Base-by-base conservation (phyloP, 2,113 vertebrate genomes). In the Malurus cyaneus region DNA sequence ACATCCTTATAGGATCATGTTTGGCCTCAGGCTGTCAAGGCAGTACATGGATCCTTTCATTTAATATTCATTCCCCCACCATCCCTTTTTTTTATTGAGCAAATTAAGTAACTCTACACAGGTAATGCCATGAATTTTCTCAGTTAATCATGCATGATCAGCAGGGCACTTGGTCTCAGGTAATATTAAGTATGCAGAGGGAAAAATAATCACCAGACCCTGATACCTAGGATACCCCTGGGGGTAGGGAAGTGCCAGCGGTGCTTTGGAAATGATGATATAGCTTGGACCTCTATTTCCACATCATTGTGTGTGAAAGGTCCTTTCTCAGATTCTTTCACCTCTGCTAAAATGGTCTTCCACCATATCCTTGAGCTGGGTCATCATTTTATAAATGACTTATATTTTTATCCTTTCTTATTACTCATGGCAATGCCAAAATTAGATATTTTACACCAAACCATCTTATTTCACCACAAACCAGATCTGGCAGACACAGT, bases 81-180 rank as follows among this genome's bases (percentile, higher is more conserved):
- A 6, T 1, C 2, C 0, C 2, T 16, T 9, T 10, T 29, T 14
- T 8, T 20, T 18, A 5, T 12, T 25, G 5, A 11, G 24, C 4
- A 83, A 92, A 80, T 67, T 44, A 56, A 61, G 9, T 36, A 34
- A 49, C 53, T 57, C 31, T 72, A 47, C 11, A 5, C 13, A 31
- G 8, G 6, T 53, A 71, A 53, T 29, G 8, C 11, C n/a, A 42
- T 19, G 11, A 57, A 44, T 60, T 80, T 26, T 24, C 9, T 81
- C 42, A 81, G 52, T 53, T 44, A 44, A 79, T 23, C 41, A 6
- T 23, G 20, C 5, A 29, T 8, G 7, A 39, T 44, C 44, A 84
- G 34, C 41, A 77, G 36, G 29, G 29, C 59, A 41, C 32, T 70
- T 24, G 4, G 7, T 52, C 44, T 80, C 21, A 25, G 5, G 8